phyloP scores from a whole-genome alignment of 2,113 vertebrate species.

The Daboia siamensis region DNA sequence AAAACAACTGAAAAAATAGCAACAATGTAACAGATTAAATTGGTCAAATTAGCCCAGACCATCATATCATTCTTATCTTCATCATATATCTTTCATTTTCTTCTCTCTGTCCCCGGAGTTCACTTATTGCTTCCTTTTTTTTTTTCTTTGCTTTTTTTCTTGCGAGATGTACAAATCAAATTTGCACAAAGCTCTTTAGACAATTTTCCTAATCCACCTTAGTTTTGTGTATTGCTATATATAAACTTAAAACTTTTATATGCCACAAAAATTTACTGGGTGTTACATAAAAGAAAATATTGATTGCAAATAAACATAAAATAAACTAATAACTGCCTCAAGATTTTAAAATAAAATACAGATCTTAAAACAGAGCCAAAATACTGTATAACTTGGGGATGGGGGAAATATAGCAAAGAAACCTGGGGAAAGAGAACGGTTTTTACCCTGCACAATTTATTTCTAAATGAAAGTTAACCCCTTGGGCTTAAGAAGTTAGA shows the following conservation, averaged over 20 bases:
- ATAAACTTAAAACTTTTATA: neutral
- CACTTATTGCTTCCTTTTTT: neutral
- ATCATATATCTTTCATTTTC: neutral
- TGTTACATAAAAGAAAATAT: neutral
- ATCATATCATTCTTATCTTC: neutral
- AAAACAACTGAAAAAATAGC: neutral
- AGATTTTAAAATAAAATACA: neutral
- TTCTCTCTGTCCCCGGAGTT: neutral
- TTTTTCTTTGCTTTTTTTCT: neutral
- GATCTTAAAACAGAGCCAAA: neutral
- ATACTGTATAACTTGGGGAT: neutral
- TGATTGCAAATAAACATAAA: neutral
- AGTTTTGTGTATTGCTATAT: neutral
- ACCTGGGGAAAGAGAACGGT: neutral
- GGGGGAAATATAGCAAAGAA: neutral
- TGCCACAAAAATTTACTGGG: neutral
- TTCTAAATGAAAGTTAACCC: neutral
- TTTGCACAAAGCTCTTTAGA: neutral
- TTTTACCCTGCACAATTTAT: neutral
- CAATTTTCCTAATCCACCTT: neutral
- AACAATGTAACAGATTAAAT: neutral
- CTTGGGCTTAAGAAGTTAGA: neutral
- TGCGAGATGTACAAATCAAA: neutral
- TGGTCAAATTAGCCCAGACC: neutral
- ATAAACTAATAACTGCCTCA: neutral